Base-by-base conservation (phyloP, 2,888 invertebrate genomes). In the Petrolisthes cinctipes region DNA sequence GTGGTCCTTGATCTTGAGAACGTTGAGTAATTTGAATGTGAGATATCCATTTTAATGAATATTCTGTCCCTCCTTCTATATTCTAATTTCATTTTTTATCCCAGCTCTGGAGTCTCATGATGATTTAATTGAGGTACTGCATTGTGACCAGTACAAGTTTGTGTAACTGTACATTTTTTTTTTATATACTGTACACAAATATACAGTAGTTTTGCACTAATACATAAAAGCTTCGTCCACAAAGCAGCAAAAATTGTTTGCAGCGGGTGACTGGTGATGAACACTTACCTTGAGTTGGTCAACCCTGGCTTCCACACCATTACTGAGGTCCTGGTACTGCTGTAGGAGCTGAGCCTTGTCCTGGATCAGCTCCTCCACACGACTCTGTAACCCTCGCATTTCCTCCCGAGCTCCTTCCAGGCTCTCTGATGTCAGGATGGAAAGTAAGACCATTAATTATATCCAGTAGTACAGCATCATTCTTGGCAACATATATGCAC, bases 271-370 rank as follows among this genome's bases (percentile, higher is more conserved):
- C 37, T 37, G 37, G 37, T 37, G 37, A 37, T 68, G 51, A 73
- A 14, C 53, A 84, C 87, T 9, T 86, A 86, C 89, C 78, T 86
- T 84, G 51, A 89, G 79, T 61, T 89, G 80, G 37, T 89, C 86
- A 51, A 89, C 81, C 83, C 84, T 80, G 53, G 86, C 84, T 76
- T 89, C 86, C 4, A 89, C 89, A 71, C 83, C 86, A 76, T 80
- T 53, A 76, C 86, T 89, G 7, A 89, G 82, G 37, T 86, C 82
- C 37, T 86, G 81, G 37, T 84, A 89, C 14, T 86, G 82, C 76
- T 81, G 73, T 20, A 86, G 86, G 14, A 89, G 9, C 6, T 23
- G 68, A 14, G 78, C 81, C 75, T 89, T 89, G 11, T 83, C 83
- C 20, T 23, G 53, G 23, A 61, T 57, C 82, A 89, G 61, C 80